Conservation (phyloP, 2,888 invertebrate genomes). For the Pseudococcus longispinus region DNA sequence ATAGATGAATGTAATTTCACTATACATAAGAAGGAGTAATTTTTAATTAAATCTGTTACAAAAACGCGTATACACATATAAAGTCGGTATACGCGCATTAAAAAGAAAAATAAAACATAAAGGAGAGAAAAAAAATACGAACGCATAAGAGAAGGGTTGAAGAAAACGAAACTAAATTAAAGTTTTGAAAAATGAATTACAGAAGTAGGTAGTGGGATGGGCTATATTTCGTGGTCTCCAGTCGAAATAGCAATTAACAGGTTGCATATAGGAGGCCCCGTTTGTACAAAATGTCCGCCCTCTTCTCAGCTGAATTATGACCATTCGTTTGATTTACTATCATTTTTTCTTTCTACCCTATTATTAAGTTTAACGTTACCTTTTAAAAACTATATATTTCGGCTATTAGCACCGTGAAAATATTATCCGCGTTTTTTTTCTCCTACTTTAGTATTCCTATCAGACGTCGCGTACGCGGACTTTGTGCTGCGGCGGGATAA, state of each 20-base stretch:
- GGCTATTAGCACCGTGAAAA: slow-evolving; percentile 49
- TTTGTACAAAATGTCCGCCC: slow-evolving; percentile 54
- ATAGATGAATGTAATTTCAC: slow-evolving; percentile 31
- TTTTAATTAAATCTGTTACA: slow-evolving; percentile 52
- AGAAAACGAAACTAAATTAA: slow-evolving; percentile 54
- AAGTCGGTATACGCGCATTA: slow-evolving; percentile 25
- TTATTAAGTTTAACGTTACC: slow-evolving; percentile 51
- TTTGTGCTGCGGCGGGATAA: background rate
- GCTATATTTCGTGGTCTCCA: slow-evolving; percentile 49
- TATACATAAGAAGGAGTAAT: background rate
- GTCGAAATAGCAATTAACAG: slow-evolving; percentile 57
- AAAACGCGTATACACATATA: background rate
- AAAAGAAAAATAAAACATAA: slow-evolving; percentile 23
- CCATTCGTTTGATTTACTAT: slow-evolving; percentile 56
- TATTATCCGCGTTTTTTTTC: slow-evolving; percentile 21
- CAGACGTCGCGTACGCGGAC: background rate
- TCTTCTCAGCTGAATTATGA: slow-evolving; percentile 53
- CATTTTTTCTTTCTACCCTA: slow-evolving; percentile 53
- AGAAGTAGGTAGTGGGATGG: slow-evolving; percentile 55
- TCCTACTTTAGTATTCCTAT: slow-evolving; percentile 35
- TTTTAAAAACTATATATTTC: slow-evolving; percentile 46
- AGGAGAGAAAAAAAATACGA: slow-evolving; percentile 27
- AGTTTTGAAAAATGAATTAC: slow-evolving; percentile 55
- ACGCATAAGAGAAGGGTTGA: slow-evolving; percentile 22
- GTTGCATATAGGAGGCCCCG: slow-evolving; percentile 56